Evolutionary conservation across 2,888 invertebrate species (phyloP), one percentile per base, ranked within the genome.

Genomic region (Phengaris alcon): DNA sequence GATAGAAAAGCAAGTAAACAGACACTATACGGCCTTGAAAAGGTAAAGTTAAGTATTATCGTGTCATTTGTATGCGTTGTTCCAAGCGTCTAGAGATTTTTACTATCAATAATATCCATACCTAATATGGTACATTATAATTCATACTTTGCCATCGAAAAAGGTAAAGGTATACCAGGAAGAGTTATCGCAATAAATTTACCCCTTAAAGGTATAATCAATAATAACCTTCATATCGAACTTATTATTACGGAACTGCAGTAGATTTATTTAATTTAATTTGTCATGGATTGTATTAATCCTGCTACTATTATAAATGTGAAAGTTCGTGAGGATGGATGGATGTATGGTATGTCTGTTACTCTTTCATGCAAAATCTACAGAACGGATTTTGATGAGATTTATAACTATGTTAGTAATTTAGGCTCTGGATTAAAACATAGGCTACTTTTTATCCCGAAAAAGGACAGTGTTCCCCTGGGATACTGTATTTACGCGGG

Each of bases 201-300:
- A 68, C 68, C 74, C 74, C 44, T 46, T n/a, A 54, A 72, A 72
- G 72, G 72, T 35, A 72, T 54, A 72, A 72, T 72, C 72, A 72
- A 72, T 72, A 72, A 10, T 6, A 13, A 72, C 52, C 72, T 72
- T 52, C 22, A 15, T 15, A 70, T 54, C 52, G 7, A 54, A 52
- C 70, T 48, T 51, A 52, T 52, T 12, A 52, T 72, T 35, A 72
- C 72, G 72, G 51, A 22, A 52, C 15, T 52, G 8, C 35, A 54
- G 12, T 35, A n/a, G n/a, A 15, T 15, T 69, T 69, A 15, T 48
- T 22, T 64, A 35, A 48, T 48, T 48, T 48, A 3, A 48, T 48
- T 48, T 48, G 8, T 48, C 6, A 6, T 48, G 6, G 8, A 48
- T 4, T 7, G 3, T 6, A 8, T 48, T 5, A 5, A 48, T 5